These are phyloP conservation scores for Panorpa germanica DNA, from an alignment of 2,888 invertebrate species.

Conservation along the genomic window DNA sequence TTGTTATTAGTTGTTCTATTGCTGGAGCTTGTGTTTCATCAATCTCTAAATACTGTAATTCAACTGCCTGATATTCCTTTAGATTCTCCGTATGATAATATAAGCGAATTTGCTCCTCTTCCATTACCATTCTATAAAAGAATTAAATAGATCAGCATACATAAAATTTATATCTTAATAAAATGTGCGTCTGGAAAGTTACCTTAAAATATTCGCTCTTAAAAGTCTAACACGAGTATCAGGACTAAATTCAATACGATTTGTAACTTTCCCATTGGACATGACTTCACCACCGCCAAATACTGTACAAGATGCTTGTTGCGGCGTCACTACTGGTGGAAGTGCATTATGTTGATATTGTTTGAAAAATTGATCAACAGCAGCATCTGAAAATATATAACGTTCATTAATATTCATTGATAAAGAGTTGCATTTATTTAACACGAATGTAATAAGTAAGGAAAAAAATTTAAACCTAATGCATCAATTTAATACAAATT, in stretches of 20 bases:
- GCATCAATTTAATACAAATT: too few species aligned
- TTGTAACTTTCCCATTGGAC: constrained; percentile 36
- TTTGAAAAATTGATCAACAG: constrained; percentile 74
- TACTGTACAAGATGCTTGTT: constrained; percentile 50
- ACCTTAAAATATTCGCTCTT: constrained; percentile 29
- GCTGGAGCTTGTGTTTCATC: constrained; percentile 44
- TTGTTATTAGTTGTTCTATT: constrained; percentile 45
- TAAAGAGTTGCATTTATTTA: not conserved
- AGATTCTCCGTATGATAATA: constrained; percentile 79
- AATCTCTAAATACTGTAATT: constrained; percentile 58
- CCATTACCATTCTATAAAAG: constrained; percentile 35
- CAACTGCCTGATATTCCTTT: constrained; percentile 65
- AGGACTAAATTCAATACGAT: constrained; percentile 42
- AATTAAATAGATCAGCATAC: constrained; percentile 1
- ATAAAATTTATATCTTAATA: not conserved
- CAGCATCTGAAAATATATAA: constrained; percentile 32
- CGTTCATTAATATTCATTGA: not conserved
- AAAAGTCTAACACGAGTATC: constrained; percentile 38
- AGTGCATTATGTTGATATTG: constrained; percentile 71
- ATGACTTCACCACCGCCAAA: constrained; percentile 53
- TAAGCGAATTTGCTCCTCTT: constrained; percentile 38
- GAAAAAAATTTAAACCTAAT: too few species aligned
- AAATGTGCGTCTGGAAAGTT: constrained; percentile 6
- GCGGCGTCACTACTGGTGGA: constrained; percentile 55
- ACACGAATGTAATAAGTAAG: too few species aligned